These are phyloP conservation scores for Tympanoctomys barrerae DNA, from an alignment of 2,797 vertebrate species.

Conservation along the genomic window DNA sequence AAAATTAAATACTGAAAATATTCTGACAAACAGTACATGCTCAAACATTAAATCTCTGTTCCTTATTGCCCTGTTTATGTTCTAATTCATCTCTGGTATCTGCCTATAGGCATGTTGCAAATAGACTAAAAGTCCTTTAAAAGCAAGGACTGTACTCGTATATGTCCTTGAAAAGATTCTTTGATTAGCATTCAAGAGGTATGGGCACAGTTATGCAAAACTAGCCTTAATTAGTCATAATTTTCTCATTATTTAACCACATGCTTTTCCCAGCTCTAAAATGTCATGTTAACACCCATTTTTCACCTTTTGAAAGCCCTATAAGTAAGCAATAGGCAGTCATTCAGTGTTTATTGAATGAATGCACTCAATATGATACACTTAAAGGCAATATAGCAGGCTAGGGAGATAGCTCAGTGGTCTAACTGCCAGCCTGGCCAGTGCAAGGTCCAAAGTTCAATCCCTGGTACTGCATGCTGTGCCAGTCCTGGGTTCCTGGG, in stretches of 20 bases:
- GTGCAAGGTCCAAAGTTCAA: no score
- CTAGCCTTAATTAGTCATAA: slow-evolving; percentile 50
- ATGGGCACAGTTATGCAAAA: not conserved
- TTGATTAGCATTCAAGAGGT: slow-evolving; percentile 45
- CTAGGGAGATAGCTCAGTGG: no score
- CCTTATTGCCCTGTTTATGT: slow-evolving; percentile 28
- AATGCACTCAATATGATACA: not conserved
- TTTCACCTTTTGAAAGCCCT: slow-evolving; percentile 47
- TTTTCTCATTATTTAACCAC: slow-evolving; percentile 51
- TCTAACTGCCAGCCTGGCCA: no score
- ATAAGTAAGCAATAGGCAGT: slow-evolving; percentile 26
- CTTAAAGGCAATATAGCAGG: not conserved
- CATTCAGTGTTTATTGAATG: not conserved
- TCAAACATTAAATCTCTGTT: slow-evolving; percentile 48
- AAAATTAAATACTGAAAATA: slow-evolving; percentile 55
- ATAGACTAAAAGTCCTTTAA: slow-evolving; percentile 34
- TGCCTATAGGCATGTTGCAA: not conserved
- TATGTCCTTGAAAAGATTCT: slow-evolving; percentile 45
- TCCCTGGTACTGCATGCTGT: no score
- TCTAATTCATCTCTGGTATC: slow-evolving; percentile 31
- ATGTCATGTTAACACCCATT: slow-evolving; percentile 48
- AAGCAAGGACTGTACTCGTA: slow-evolving; percentile 10
- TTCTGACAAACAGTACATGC: not conserved
- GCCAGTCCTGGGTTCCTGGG: no score
- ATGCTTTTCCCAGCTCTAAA: slow-evolving; percentile 32